Base-by-base conservation (phyloP, 1,140 invertebrate genomes). In the Bombyx mandarina region DNA sequence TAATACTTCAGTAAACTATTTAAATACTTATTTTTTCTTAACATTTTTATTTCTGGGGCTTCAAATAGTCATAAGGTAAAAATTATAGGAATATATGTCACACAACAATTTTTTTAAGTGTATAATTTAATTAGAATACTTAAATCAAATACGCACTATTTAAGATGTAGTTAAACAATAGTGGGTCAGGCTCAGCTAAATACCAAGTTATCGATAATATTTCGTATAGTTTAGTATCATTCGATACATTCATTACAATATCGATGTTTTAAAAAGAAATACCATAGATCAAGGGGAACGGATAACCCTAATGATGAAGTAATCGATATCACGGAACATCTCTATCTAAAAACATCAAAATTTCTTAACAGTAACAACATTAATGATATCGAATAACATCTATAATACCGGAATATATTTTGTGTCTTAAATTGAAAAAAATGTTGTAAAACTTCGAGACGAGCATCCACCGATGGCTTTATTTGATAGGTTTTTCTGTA, bases 211-310 rank as follows among this genome's bases (percentile, higher is more conserved):
- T 56, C 54, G 54, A 56, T 56, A 49, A 50, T 56, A 35, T 48
- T 18, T 35, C 1, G 26, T 6, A 49, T 43, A 7, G 7, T 49
- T 35, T 48, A 18, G 10, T 56, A 35, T 8, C 26, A 45, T 18
- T 8, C 26, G 26, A 8, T 42, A 35, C 10, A n/a, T 56, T 35
- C 42, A 48, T 67, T 43, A 64, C 71, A 79, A 72, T 62, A 69
- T 72, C 68, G 60, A 66, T 58, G 12, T 18, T 18, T 18, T 18
- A 66, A 61, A 58, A 51, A n/a, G 26, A 58, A 59, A 69, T 65
- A 79, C 75, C 76, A 71, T 73, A 71, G 75, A 79, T 67, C 77
- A 80, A 73, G 66, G 65, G 72, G 75, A 73, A 74, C 65, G 62
- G 54, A 66, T 76, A 75, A 73, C 74, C 75, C 71, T 56, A 73